These are phyloP conservation scores for Zootermopsis nevadensis DNA, from an alignment of 2,888 invertebrate genomes.

Conservation along the genomic window DNA sequence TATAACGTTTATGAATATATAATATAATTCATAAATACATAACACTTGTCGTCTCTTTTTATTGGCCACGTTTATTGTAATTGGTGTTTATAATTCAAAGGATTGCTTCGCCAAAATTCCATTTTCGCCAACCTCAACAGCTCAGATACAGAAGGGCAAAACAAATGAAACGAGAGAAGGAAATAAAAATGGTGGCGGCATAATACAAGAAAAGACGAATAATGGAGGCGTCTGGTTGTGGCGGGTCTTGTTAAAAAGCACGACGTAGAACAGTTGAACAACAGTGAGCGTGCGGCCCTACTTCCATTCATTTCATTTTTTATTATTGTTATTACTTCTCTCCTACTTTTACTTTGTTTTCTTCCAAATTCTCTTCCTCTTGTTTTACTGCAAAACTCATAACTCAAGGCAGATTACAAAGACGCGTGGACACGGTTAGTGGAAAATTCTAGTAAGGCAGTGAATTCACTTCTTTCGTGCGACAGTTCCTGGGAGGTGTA, in stretches of 20 bases:
- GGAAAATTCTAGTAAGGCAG: too few species aligned
- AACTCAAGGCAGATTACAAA: background rate
- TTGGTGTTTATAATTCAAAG: too few species aligned
- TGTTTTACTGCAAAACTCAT: background rate
- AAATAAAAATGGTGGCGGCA: conserved; percentile 19
- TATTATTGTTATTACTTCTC: background rate
- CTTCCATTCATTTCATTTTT: conserved; percentile 32
- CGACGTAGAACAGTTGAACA: conserved; percentile 32
- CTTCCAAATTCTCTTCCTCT: background rate
- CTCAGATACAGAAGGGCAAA: background rate
- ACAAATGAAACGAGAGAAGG: background rate
- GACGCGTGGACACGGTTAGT: background rate
- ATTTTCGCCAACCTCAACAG: too few species aligned
- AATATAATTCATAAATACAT: too few species aligned
- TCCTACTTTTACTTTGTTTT: background rate
- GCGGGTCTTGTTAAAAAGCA: conserved; percentile 17
- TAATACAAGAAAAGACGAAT: conserved; percentile 38
- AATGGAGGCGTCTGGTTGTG: conserved; percentile 31
- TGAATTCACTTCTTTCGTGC: too few species aligned
- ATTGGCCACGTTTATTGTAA: too few species aligned
- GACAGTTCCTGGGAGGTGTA: too few species aligned
- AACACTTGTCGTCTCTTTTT: too few species aligned
- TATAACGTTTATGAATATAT: too few species aligned
- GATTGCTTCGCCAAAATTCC: too few species aligned
- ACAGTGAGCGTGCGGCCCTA: background rate